Evolutionary conservation across 2,797 vertebrate genomes (phyloP), one percentile per base, ranked within the genome.

Genomic region (Tarsius wallacei): DNA sequence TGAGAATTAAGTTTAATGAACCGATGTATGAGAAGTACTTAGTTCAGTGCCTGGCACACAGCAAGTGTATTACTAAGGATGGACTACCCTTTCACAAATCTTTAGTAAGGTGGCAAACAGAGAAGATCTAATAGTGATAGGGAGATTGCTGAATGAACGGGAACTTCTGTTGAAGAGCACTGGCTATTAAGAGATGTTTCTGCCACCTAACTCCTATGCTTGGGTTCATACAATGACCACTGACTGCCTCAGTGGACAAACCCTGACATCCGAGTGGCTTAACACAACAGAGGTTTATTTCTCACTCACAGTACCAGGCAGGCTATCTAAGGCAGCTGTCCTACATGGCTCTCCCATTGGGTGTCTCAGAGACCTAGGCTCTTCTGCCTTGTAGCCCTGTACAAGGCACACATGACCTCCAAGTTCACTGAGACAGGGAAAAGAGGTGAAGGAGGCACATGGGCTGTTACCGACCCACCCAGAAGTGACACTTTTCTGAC

Each of bases 1-100:
- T 82, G 42, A 86, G 31, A 94, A 92, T 80, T 51, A 93, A 26
- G 66, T 47, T 70, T 66, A 90, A 77, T n/a, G 51, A 76, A 57
- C 36, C 61, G 22, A 76, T 61, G 11, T 68, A 53, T 1, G 16
- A 74, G 15, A 94, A 57, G 87, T 73, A 74, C 81, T 94, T 87
- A 64, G 49, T 47, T 90, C 5, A 51, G 42, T 59, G 64, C 47
- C 85, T 90, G 47, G 24, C 49, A 47, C 31, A 17, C 11, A 82
- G 33, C 51, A 64, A 47, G 19, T 16, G 28, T 31, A 31, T 64
- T 59, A 55, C 33, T 36, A n/a, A 73, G 16, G 49, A 14, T 17
- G 64, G 73, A 90, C 5, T 81, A 47, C n/a, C 53, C 57, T 93
- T 87, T 84, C 77, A 95, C 82, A 68, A 85, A 36, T 11, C 16